These are phyloP conservation scores for Lycia hirtaria DNA, from an alignment of 2,888 invertebrate species.

Conservation along the genomic window DNA sequence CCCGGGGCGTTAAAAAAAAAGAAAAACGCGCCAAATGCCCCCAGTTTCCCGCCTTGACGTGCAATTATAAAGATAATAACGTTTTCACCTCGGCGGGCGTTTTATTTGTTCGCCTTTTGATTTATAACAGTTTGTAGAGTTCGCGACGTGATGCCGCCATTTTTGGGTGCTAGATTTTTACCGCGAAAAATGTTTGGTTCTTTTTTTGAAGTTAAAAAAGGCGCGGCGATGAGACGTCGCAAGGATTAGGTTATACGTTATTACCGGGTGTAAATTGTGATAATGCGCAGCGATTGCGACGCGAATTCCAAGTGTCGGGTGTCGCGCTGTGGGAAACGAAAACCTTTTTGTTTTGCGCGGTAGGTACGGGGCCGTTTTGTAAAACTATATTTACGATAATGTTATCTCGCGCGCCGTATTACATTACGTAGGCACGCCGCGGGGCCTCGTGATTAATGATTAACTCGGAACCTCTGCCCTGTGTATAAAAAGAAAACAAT, in stretches of 20 bases:
- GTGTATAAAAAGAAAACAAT: slow-evolving; percentile 56
- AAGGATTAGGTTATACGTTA: slow-evolving; percentile 47
- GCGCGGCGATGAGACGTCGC: slow-evolving; percentile 29
- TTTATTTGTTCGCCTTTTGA: slow-evolving; percentile 81
- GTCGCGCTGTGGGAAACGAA: slow-evolving; percentile 67
- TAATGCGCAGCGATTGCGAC: slow-evolving; percentile 73
- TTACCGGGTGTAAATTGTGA: slow-evolving; percentile 70
- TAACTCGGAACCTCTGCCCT: slow-evolving; percentile 58
- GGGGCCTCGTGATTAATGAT: slow-evolving; percentile 71
- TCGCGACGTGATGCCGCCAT: slow-evolving; percentile 44
- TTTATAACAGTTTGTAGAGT: slow-evolving; percentile 74
- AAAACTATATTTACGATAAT: slow-evolving; percentile 82
- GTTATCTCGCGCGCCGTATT: slow-evolving; percentile 72
- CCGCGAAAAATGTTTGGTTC: slow-evolving; percentile 3
- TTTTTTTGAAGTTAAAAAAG: slow-evolving; percentile 1
- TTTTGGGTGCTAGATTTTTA: slow-evolving; percentile 17
- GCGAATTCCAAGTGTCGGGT: slow-evolving; percentile 71
- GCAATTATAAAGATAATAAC: slow-evolving; percentile 86
- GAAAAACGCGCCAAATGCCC: slow-evolving; percentile 60
- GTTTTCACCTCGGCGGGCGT: slow-evolving; percentile 78
- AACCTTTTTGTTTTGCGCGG: slow-evolving; percentile 68
- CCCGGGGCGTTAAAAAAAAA: slow-evolving; percentile 60
- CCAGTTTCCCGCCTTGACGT: slow-evolving; percentile 78
- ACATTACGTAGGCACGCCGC: slow-evolving; percentile 68
- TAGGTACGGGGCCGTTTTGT: slow-evolving; percentile 73